Evolutionary conservation across 2,888 invertebrate genomes (phyloP).

Genomic region (Drosophila paracracens): DNA sequence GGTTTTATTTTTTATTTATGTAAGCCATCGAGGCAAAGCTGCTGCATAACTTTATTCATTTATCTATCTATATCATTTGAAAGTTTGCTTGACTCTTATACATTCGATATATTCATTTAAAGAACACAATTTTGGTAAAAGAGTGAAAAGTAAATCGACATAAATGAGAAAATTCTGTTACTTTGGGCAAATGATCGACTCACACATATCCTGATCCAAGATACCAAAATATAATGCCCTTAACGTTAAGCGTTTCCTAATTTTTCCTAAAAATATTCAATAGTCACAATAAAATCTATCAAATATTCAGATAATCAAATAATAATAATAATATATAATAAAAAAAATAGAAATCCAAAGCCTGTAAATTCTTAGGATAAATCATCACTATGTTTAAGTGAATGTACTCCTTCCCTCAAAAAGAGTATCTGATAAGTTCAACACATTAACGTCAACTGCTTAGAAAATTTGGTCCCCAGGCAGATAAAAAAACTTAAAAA

Average conservation of each 20-base stretch:
- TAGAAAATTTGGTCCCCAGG: slow-evolving; percentile 39
- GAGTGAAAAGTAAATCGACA: not conserved
- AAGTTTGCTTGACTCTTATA: not conserved
- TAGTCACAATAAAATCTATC: accelerated
- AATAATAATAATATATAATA: too few species aligned
- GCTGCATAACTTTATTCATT: not conserved
- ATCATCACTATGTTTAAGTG: not conserved
- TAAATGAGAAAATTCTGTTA: not conserved
- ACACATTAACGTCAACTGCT: slow-evolving; percentile 35
- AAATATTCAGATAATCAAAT: not conserved
- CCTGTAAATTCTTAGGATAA: not conserved
- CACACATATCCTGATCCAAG: not conserved
- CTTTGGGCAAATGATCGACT: not conserved
- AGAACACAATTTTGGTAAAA: not conserved
- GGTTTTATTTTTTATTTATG: slow-evolving; percentile 1
- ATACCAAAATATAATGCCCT: not conserved
- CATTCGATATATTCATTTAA: not conserved
- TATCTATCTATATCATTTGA: not conserved
- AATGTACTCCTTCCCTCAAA: slow-evolving; percentile 9
- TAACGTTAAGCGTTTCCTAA: not conserved
- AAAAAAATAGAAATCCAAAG: too few species aligned
- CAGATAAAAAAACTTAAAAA: slow-evolving; percentile 49
- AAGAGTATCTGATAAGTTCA: slow-evolving; percentile 1
- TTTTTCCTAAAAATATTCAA: not conserved
- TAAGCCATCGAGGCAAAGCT: not conserved